Evolutionary conservation across 2,888 invertebrate species (phyloP), one percentile per base, ranked within the genome.

Genomic region (Alcis repandata): DNA sequence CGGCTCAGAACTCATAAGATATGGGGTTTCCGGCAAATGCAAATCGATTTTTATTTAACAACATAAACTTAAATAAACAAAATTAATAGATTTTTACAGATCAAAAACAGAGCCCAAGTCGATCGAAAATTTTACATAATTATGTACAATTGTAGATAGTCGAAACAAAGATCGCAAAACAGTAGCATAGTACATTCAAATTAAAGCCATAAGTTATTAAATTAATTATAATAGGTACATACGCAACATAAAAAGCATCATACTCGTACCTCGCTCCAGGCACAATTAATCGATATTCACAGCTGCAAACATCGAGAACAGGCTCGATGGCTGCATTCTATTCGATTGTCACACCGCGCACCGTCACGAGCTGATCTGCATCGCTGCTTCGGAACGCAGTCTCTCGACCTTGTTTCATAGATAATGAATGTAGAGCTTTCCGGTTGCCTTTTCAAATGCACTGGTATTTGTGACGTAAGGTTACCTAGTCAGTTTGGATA

Each of bases 331-430:
- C 51, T 41, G 38, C 53, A 38, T 66, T 73, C 64, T 69, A 68
- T 59, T 73, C 57, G 62, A 67, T 63, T 74, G 68, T 75, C 59
- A 67, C 32, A 56, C 67, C 62, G 71, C 59, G 66, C 32, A 56
- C 67, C 62, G 71, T 76, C 78, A 77, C 75, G 76, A 78, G 70
- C 58, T 38, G 63, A 45, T 52, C 57, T 63, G 49, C 52, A 43
- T 59, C 38, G 53, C n/a, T 49, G 59, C 54, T 40, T 71, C 71
- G 76, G 79, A 77, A 81, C 76, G 81, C 79, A 73, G 76, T 70
- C 72, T 64, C 59, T 73, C 74, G 79, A 70, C 83, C 85, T 85
- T 83, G 78, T 69, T 67, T 56, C 48, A 36, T 40, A 22, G 49
- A 57, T 48, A 27, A 57, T 38, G 57, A 68, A 63, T 72, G 70